These are phyloP conservation scores for Pristiophorus japonicus DNA, from an alignment of 2,113 vertebrate genomes.

Conservation along the genomic window DNA sequence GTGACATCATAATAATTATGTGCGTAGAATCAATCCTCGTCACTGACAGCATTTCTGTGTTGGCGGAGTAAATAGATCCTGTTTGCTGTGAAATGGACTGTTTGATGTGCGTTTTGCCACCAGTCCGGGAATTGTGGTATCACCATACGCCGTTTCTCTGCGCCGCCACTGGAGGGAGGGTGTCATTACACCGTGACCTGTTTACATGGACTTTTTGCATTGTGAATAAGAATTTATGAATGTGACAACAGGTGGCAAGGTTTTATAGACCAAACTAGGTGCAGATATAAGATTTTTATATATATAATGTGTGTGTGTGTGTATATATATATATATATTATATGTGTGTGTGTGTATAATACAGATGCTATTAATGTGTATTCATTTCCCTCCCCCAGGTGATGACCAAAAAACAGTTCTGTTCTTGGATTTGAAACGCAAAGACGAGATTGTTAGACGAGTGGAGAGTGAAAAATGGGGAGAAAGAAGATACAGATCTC, in stretches of 20 bases:
- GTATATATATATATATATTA: no score
- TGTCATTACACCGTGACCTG: background rate
- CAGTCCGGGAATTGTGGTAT: background rate
- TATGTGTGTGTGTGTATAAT: no score
- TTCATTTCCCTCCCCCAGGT: background rate
- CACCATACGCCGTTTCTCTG: background rate
- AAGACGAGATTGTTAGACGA: background rate
- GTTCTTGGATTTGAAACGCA: conserved; percentile 4
- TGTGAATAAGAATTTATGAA: background rate
- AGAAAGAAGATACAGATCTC: conserved; percentile 97
- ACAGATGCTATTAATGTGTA: no score
- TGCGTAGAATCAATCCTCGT: background rate
- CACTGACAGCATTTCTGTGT: background rate
- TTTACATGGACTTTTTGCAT: background rate
- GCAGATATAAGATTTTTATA: background rate
- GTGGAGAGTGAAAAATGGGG: conserved; percentile 64
- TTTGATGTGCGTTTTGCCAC: no score
- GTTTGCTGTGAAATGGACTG: background rate
- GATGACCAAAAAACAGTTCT: background rate
- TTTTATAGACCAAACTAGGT: background rate
- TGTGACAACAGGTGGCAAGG: background rate
- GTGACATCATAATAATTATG: background rate
- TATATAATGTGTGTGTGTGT: no score
- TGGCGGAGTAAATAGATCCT: background rate
- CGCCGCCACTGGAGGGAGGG: background rate